These are phyloP conservation scores for Himalopsyche kuldschensis DNA, from an alignment of 2,888 invertebrate species.

Conservation along the genomic window DNA sequence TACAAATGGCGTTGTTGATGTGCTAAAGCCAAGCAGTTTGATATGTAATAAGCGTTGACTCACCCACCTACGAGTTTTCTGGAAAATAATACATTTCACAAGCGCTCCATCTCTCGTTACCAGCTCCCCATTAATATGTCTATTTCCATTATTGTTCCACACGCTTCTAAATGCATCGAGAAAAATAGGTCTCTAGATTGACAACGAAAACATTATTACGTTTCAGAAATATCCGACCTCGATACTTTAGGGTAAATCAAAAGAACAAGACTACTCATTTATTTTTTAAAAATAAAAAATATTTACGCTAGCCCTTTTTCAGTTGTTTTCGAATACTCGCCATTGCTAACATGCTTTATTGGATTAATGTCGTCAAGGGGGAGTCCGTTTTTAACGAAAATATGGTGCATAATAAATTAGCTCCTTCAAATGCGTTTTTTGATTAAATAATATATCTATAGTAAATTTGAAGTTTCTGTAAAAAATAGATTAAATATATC, in stretches of 20 bases:
- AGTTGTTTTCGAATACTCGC: too few species aligned
- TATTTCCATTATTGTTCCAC: constrained; percentile 26
- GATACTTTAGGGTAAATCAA: background rate
- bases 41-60: constrained; percentile 5
- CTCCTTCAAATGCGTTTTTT: too few species aligned
- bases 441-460: too few species aligned
- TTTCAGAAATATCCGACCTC: background rate
- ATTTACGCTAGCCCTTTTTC: too few species aligned
- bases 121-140: constrained; percentile 13
- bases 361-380: too few species aligned
- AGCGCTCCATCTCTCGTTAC: background rate
- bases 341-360: too few species aligned
- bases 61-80: background rate
- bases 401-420: too few species aligned
- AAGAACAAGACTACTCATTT: background rate
- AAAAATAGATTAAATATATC: too few species aligned
- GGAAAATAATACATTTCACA: constrained; percentile 1
- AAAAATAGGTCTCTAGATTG: constrained; percentile 30
- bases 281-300: too few species aligned
- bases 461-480: too few species aligned
- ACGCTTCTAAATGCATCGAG: constrained; percentile 9
- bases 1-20: background rate
- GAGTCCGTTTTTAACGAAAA: too few species aligned
- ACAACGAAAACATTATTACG: constrained; percentile 31
- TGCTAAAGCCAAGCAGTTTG: background rate